Base-by-base conservation (phyloP, 2,113 vertebrate species). In the Pipra filicauda region DNA sequence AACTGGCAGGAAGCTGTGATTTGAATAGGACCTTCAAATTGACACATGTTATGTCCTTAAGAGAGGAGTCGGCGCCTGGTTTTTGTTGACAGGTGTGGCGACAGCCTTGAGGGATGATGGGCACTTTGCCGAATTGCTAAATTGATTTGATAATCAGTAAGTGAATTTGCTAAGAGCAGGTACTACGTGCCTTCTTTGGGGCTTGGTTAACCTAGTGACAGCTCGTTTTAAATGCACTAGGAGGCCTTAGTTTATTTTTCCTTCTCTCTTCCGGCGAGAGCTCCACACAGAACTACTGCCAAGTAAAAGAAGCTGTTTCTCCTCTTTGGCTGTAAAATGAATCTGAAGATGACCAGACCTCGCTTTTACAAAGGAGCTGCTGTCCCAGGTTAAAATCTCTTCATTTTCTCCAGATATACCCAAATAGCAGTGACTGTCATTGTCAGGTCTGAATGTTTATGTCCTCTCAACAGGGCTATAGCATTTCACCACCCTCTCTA, bases 1-100 rank as follows among this genome's bases (percentile, higher is more conserved):
- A 94, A 76, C 70, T 94, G 97, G 93, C 97, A 98, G 94, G 91
- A 92, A 95, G 73, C 85, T 96, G 80, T 94, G 85, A 97, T 98
- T 97, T 97, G 97, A 98, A 95, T 94, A 93, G 94, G 92, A 89
- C 95, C 87, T 98, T 96, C 97, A 95, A 61, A 97, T 91, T 97
- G 97, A 97, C 93, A 71, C 43, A 20, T 83, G 84, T 97, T 96
- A 91, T 91, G 93, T 97, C 95, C 92, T 93, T 97, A 93, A 95
- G 96, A 97, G 78, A 84, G 88, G 74, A 75, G 91, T 62, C 3
- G 0, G 91, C 21, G 46, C 77, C 91, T 94, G 94, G 61, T 91
- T 98, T 94, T 91, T 91, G 92, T 95, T 96, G 97, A 97, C 96
- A 95, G 93, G 67, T 93, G 65, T 95, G 92, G 95, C 55, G 26